These are phyloP conservation scores for Sprattus sprattus DNA, from an alignment of 2,113 vertebrate genomes.

Conservation along the genomic window DNA sequence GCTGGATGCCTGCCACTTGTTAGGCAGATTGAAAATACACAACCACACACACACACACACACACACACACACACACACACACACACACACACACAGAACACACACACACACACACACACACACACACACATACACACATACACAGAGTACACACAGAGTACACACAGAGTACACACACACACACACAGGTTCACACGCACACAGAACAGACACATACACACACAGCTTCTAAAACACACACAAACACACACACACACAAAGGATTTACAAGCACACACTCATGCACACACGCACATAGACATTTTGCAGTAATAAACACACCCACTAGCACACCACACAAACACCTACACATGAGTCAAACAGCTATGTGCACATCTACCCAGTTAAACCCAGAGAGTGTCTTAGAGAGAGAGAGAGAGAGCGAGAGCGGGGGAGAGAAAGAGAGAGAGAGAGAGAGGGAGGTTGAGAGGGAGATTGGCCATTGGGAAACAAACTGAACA, in stretches of 20 bases:
- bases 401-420: too few species aligned
- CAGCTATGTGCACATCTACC: too few species aligned
- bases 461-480: background rate
- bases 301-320: too few species aligned
- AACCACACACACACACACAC: constrained; percentile 27
- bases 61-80: constrained; percentile 26
- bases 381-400: too few species aligned
- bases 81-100: constrained; percentile 23
- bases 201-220: constrained; percentile 14
- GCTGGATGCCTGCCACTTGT: constrained; percentile 87
- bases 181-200: constrained; percentile 10
- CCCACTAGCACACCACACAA: too few species aligned
- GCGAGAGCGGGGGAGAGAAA: too few species aligned
- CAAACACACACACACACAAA: background rate
- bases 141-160: background rate
- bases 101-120: constrained; percentile 25
- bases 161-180: constrained; percentile 1
- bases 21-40: constrained; percentile 86
- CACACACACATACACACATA: background rate
- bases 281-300: background rate
- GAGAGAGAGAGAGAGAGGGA: background rate
- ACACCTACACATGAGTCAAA: too few species aligned
- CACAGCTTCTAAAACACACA: constrained; percentile 15
- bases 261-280: background rate
- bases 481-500: too few species aligned